Evolutionary conservation across 2,797 vertebrate genomes (phyloP), one percentile per base, ranked within the genome.

Genomic region (Cichlasoma orientale): DNA sequence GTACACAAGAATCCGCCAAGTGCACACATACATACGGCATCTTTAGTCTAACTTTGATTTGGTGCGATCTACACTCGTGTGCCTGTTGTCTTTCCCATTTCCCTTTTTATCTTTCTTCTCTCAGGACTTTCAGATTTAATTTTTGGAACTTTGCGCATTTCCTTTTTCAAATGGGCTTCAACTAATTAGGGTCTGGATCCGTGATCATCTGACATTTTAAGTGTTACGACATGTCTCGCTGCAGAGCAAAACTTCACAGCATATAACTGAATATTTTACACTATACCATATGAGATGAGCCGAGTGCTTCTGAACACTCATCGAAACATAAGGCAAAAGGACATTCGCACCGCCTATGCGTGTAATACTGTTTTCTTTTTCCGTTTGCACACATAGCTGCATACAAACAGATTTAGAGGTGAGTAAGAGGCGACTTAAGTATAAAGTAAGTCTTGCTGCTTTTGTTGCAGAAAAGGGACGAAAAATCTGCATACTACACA

Each of bases 271-370:
- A 70, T 85, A 56, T 75, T 80, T 86, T 27, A 75, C 86, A 82
- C 74, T 12, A 7, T 56, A 75, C 58, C 75, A 69, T 85, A 87
- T 58, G 50, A 80, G 66, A 79, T 53, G 72, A 75, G 82, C 70
- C 75, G 66, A 56, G 41, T 23, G 38, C 56, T 41, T 77, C 70
- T 83, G 76, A 19, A 72, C 72, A 79, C 58, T 84, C 76, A 56
- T 74, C 7, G 6, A n/a, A 86, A 27, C 85, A 86, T 82, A 90
- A 72, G 66, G 82, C 21, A 78, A 72, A 72, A 77, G 79, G 81
- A 88, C 86, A 84, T 90, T 85, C 80, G 79, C 90, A 85, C 89
- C 71, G 77, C 82, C 69, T 72, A 23, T 82, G 59, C 66, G 58
- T 54, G 71, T 3, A 47, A 18, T 44, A 31, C 11, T 54, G 50